phyloP scores from a whole-genome alignment of 2,113 vertebrate genomes.

The Malurus melanocephalus region DNA sequence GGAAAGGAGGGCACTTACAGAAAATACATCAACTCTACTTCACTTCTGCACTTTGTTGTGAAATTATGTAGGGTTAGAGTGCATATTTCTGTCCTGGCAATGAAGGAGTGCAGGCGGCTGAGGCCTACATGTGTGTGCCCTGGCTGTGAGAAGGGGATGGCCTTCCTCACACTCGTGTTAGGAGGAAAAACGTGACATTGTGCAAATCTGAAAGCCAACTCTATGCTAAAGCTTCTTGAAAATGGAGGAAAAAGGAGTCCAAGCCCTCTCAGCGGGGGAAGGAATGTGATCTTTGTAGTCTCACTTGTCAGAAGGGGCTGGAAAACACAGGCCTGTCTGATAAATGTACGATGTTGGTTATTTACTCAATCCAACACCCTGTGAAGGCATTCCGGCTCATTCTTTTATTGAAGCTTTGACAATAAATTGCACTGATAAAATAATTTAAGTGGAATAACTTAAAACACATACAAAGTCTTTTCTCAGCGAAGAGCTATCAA shows the following conservation, averaged over 20 bases:
- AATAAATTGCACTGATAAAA: background rate
- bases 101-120: background rate
- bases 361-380: background rate
- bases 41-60: background rate
- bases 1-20: background rate
- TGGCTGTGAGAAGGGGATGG: rapidly evolving
- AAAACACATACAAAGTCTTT: background rate
- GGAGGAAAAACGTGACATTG: rapidly evolving
- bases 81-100: background rate
- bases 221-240: background rate
- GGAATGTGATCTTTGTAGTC: background rate
- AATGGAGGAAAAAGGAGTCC: background rate
- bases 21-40: background rate
- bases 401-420: background rate
- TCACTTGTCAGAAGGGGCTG: background rate
- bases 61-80: background rate
- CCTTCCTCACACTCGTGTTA: background rate
- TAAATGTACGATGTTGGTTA: background rate
- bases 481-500: background rate
- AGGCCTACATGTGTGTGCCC: rapidly evolving
- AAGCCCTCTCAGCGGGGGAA: background rate
- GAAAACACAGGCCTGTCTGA: background rate
- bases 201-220: background rate
- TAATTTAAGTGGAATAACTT: background rate
- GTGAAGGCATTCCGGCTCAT: background rate